Evolutionary conservation across 1,140 invertebrate genomes (phyloP).

Genomic region (Wiebesia pumilae): DNA sequence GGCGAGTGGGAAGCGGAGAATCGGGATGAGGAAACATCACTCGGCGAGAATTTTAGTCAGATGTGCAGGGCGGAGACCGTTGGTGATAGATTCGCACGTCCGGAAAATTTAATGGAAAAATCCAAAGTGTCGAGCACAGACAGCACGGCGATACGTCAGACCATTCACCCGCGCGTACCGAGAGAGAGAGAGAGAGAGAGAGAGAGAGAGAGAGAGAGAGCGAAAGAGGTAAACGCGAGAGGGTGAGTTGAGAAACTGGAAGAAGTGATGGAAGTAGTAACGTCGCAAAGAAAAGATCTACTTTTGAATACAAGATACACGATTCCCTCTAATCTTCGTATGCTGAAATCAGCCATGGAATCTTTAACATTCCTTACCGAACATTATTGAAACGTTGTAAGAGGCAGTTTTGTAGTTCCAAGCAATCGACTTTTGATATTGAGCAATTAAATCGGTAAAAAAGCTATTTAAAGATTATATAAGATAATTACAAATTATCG

Average conservation of each 20-base stretch:
- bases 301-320: neutral
- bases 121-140: conserved; percentile 73
- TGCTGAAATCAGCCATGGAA: neutral
- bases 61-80: conserved; percentile 20
- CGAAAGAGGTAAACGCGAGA: neutral
- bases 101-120: conserved; percentile 75
- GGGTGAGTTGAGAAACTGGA: conserved; percentile 35
- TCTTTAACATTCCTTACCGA: neutral
- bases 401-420: neutral
- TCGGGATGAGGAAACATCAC: conserved; percentile 6
- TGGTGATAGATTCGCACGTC: conserved; percentile 73
- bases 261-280: conserved; percentile 35
- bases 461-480: too few species aligned
- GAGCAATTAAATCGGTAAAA: too few species aligned
- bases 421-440: neutral
- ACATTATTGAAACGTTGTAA: neutral
- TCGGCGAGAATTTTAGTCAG: conserved; percentile 6
- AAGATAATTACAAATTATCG: too few species aligned
- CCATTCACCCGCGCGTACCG: conserved; percentile 64
- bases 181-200: conserved; percentile 44
- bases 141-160: conserved; percentile 72
- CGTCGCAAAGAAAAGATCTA: conserved; percentile 18
- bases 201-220: conserved; percentile 51
- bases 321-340: neutral
- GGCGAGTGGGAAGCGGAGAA: neutral